Evolutionary conservation across 2,888 invertebrate species (phyloP).

Genomic region (Chrysolina haemoptera): DNA sequence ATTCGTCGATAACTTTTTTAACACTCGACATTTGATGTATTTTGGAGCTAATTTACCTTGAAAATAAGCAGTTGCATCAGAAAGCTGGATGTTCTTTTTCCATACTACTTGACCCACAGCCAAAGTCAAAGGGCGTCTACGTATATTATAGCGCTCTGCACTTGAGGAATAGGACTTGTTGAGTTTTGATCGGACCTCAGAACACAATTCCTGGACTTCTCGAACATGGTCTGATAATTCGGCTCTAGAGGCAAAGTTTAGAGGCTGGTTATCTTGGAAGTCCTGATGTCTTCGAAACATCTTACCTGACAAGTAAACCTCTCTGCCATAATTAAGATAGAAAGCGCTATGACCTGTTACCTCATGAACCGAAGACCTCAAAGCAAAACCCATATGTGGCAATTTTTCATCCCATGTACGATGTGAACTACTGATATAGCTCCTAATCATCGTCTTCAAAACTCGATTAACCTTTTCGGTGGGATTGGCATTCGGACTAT

Average conservation of each 20-base stretch:
- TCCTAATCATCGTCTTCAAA: slow-evolving; percentile 9
- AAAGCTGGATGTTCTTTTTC: slow-evolving; percentile 10
- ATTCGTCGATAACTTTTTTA: slow-evolving; percentile 14
- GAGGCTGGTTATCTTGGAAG: not conserved
- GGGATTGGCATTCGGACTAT: not conserved
- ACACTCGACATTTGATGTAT: slow-evolving; percentile 11
- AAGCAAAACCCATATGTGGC: not conserved
- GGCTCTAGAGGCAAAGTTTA: not conserved
- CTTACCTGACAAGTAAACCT: not conserved
- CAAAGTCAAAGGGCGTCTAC: slow-evolving; percentile 11
- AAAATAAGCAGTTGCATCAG: slow-evolving; percentile 7
- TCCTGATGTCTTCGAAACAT: not conserved
- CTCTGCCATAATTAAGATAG: not conserved
- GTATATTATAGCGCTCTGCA: slow-evolving; percentile 20
- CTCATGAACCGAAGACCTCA: slow-evolving; percentile 10
- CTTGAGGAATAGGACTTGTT: slow-evolving; percentile 2
- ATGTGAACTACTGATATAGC: slow-evolving; percentile 5
- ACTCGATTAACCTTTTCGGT: slow-evolving; percentile 14
- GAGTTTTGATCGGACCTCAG: not conserved
- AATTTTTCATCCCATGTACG: slow-evolving; percentile 7
- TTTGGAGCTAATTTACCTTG: slow-evolving; percentile 8
- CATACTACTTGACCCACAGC: slow-evolving; percentile 10
- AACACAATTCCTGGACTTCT: slow-evolving; percentile 1
- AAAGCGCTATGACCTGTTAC: not conserved
- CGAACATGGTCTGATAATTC: slow-evolving; percentile 13